Conservation (phyloP, 1,140 invertebrate species). For the Drosophila funebris region DNA sequence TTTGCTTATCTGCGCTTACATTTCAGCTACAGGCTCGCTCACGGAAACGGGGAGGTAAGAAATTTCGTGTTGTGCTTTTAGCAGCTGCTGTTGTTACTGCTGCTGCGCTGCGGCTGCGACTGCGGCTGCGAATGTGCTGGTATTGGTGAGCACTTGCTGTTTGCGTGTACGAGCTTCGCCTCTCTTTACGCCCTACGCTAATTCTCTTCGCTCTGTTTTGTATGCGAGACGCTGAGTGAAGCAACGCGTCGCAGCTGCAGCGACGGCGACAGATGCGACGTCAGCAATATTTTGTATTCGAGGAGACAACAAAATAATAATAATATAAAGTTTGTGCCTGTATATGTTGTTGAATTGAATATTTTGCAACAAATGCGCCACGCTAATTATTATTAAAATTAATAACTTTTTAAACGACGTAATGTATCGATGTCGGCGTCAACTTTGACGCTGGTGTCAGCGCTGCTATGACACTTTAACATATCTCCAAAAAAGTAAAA, state of each 20-base stretch:
- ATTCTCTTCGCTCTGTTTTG: constrained; percentile 26
- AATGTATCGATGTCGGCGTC: constrained; percentile 11
- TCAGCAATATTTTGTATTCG: constrained; percentile 66
- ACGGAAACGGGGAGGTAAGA: constrained; percentile 10
- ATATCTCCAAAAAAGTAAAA: constrained; percentile 18
- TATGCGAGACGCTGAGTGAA: constrained; percentile 32
- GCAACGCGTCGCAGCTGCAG: constrained; percentile 30
- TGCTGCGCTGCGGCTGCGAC: not conserved
- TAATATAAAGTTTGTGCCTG: constrained; percentile 14
- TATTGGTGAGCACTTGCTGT: constrained; percentile 32
- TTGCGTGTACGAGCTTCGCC: constrained; percentile 5
- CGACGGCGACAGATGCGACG: constrained; percentile 70
- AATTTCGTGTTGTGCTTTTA: constrained; percentile 35
- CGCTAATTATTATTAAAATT: constrained; percentile 46
- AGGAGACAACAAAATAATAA: constrained; percentile 61
- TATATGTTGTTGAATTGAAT: constrained; percentile 7
- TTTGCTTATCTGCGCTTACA: constrained; percentile 40
- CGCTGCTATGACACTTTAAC: constrained; percentile 29
- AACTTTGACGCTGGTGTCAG: constrained; percentile 10
- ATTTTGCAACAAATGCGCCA: constrained; percentile 40
- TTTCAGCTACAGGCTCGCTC: not conserved
- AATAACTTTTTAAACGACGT: constrained; percentile 47
- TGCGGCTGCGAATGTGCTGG: not conserved
- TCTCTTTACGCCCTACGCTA: constrained; percentile 12
- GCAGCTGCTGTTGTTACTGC: constrained; percentile 8